Evolutionary conservation across 2,888 invertebrate species (phyloP), one percentile per base, ranked within the genome.

Genomic region (Cosmopolites sordidus): DNA sequence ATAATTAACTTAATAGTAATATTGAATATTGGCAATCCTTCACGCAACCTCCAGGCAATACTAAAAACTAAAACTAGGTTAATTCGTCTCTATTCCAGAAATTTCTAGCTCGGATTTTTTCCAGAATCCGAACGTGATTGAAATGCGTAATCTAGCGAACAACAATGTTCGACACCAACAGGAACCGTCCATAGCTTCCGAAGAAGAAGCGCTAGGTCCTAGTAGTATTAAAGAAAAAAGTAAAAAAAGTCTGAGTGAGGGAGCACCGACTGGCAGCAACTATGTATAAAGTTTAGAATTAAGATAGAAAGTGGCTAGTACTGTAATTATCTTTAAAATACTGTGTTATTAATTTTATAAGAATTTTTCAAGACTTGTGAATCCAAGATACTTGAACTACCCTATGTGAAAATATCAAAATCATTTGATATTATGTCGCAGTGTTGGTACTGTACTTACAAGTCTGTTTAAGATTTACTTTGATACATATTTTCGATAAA

Each of bases 91-190:
- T 68, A 72, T 74, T 74, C 69, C 73, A 74, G 74, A 73, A 71
- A 70, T 70, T 73, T 73, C 73, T 74, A 73, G 74, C 71, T 73
- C 72, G 73, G 73, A 73, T 73, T 73, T 73, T 74, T 74, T 75
- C 73, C 73, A 75, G 75, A 76, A 73, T 70, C 76, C 77, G 73
- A 77, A 76, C 70, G 75, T 76, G 69, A 58, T 58, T 27, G 84
- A 86, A 75, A 83, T 85, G 79, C 83, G 85, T 43, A 83, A 83
- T 72, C 73, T 85, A 63, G 71, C 76, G 58, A 85, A 85, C 73
- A 85, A 85, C 74, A 85, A 83, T 38, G 55, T 57, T 4, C 57
- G 53, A 9, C 53, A 51, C 8, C 56, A 44, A 22, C 40, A 43
- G 17, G 50, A 48, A 2, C 40, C 49, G 2, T 9, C 29, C 27